These are phyloP conservation scores for Caenorhabditis zanzibari DNA, from an alignment of 2,888 invertebrate species.

Conservation along the genomic window DNA sequence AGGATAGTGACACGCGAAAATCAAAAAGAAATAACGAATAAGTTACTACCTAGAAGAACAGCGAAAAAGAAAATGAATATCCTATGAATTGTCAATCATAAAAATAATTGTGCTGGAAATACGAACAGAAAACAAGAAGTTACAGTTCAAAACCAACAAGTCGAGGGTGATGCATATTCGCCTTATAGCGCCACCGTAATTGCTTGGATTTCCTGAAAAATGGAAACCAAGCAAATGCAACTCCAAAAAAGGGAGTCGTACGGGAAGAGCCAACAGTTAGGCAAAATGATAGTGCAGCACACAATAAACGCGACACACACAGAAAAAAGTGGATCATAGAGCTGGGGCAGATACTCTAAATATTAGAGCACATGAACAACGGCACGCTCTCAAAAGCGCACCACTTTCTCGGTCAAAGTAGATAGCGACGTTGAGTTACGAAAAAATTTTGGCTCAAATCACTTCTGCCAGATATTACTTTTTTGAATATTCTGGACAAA, in stretches of 20 bases:
- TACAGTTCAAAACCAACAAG: constrained; percentile 63
- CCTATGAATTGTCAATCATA: constrained; percentile 52
- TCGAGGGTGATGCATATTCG: constrained; percentile 68
- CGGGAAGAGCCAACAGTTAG: constrained; percentile 66
- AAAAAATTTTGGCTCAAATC: constrained; percentile 7
- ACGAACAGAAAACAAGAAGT: constrained; percentile 9
- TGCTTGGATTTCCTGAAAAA: constrained; percentile 32
- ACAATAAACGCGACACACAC: constrained; percentile 46
- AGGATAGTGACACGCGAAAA: constrained; percentile 38
- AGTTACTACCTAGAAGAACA: constrained; percentile 54
- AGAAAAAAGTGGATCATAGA: constrained; percentile 40
- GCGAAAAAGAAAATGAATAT: constrained; percentile 47
- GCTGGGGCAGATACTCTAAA: constrained; percentile 1
- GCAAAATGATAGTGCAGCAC: constrained; percentile 52
- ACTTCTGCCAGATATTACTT: constrained; percentile 4
- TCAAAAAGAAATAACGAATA: constrained; percentile 40
- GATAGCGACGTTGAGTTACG: constrained; percentile 52
- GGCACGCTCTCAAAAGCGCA: constrained; percentile 40
- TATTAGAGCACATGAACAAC: constrained; percentile 30
- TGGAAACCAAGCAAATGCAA: constrained; percentile 44
- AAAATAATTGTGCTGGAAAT: constrained; percentile 23
- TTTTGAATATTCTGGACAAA: background rate
- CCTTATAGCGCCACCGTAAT: constrained; percentile 70
- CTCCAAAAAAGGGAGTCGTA: constrained; percentile 27
- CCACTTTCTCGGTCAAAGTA: constrained; percentile 35